Evolutionary conservation across 2,888 invertebrate genomes (phyloP), one percentile per base, ranked within the genome.

Genomic region (Ophonus ardosiacus): DNA sequence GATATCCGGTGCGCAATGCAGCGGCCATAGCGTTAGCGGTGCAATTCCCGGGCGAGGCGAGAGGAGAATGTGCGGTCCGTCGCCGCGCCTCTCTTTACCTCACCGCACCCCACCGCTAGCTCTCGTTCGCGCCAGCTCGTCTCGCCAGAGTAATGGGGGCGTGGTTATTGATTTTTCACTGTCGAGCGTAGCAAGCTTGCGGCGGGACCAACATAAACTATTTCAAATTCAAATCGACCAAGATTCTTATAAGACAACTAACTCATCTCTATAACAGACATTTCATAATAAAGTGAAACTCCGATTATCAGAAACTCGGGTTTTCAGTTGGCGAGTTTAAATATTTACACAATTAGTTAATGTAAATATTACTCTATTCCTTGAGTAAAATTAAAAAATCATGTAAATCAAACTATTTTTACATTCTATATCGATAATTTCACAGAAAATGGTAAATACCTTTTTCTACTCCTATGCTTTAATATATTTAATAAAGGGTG

Each of bases 161-260:
- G 76, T 76, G 76, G 76, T 76, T 76, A 76, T 76, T 76, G 76
- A 76, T 76, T 76, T 76, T 76, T 76, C 43, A 76, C 24, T 24
- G 76, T 51, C 43, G 43, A 51, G 43, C 43, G 43, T 13, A 51
- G 31, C 31, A 31, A 31, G 43, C 43, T 43, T 43, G 43, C 43
- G 43, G 43, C 43, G 10, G 13, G 43, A 51, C 43, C 6, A 13
- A 31, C 31, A 31, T 31, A 31, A 51, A 51, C 43, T 51, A 51
- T 51, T 51, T 10, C 43, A 8, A 51, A 51, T 13, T 51, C 43
- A 13, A 51, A 31, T 31, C 43, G 43, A 51, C 43, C 10, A 51
- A 51, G 43, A 51, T 51, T 51, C 43, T 51, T 13, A 51, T 10
- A 8, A 13, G 10, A 10, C 31, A 51, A 51, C 13, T 10, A 13